These are phyloP conservation scores for Amaurobius ferox DNA, from an alignment of 2,888 invertebrate genomes.

Conservation along the genomic window DNA sequence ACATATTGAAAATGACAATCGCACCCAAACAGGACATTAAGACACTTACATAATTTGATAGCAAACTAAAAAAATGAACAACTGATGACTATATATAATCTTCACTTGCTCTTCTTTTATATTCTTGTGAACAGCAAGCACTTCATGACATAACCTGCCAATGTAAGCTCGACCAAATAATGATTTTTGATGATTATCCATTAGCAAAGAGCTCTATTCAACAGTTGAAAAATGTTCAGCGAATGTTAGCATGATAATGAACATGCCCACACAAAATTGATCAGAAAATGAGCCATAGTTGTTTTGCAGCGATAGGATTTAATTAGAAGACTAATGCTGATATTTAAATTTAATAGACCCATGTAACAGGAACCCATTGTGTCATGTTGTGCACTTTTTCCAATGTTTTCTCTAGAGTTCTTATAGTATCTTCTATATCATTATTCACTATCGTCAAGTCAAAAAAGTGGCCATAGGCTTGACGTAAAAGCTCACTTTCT, in stretches of 20 bases:
- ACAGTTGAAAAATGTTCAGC: constrained; percentile 32
- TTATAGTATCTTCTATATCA: constrained; percentile 99
- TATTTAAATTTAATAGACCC: constrained; percentile 86
- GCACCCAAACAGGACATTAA: not conserved
- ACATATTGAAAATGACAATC: too few relatives aligned
- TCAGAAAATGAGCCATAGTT: constrained; percentile 31
- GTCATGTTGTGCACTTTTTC: constrained; percentile 92
- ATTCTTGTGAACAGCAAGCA: constrained; percentile 20
- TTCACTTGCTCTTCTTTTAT: not conserved
- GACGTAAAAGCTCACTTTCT: constrained; percentile 96
- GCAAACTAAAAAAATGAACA: not conserved
- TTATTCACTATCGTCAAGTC: constrained; percentile 99
- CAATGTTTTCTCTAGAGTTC: constrained; percentile 91
- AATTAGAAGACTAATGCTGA: constrained; percentile 6
- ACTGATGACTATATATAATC: not conserved
- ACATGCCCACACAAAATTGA: constrained; percentile 17
- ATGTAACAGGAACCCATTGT: constrained; percentile 98
- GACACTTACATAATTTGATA: too few relatives aligned
- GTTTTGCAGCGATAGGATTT: constrained; percentile 13
- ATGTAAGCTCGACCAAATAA: constrained; percentile 64
- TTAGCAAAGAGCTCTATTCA: constrained; percentile 48
- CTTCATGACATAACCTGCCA: constrained; percentile 12
- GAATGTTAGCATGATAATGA: constrained; percentile 29
- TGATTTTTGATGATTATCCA: constrained; percentile 58
- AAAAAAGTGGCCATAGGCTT: constrained; percentile 99